Percentiles rank a stretch among this genome's conserved stretches.
phyloP scores from a whole-genome alignment of 2,797 vertebrate genomes.

The Pseudochromis fuscus region DNA sequence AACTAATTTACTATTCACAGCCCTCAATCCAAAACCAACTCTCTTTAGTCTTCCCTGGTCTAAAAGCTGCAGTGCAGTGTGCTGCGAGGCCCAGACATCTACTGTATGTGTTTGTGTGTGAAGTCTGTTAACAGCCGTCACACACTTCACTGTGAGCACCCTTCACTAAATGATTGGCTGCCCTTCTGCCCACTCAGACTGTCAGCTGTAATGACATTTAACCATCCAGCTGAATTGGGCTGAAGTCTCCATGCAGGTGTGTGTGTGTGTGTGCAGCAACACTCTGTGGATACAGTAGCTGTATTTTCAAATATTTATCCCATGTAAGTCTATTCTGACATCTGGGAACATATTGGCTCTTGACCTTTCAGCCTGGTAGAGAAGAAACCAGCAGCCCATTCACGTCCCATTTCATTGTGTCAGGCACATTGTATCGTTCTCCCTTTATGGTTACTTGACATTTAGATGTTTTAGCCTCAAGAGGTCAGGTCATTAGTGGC shows the following conservation, averaged over 20 bases:
- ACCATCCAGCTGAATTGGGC: slow-evolving; percentile 65
- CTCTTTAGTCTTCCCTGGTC: not conserved
- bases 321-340: slow-evolving; percentile 60
- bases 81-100: slow-evolving; percentile 15
- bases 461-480: slow-evolving; percentile 66
- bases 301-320: slow-evolving; percentile 75
- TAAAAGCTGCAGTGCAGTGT: not conserved
- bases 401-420: slow-evolving; percentile 70
- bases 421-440: slow-evolving; percentile 62
- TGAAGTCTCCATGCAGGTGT: slow-evolving; percentile 14
- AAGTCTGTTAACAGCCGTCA: slow-evolving; percentile 58
- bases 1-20: slow-evolving; percentile 1
- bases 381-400: slow-evolving; percentile 69
- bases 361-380: slow-evolving; percentile 78
- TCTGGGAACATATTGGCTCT: slow-evolving; percentile 66
- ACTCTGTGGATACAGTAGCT: slow-evolving; percentile 30
- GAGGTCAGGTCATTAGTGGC: slow-evolving; percentile 52
- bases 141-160: slow-evolving; percentile 60
- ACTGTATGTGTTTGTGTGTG: slow-evolving; percentile 35
- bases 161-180: slow-evolving; percentile 68
- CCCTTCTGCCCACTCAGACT: slow-evolving; percentile 64
- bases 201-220: slow-evolving; percentile 81
- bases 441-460: slow-evolving; percentile 79
- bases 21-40: not conserved
- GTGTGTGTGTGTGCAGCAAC: slow-evolving; percentile 9